Evolutionary conservation across 1,140 invertebrate species (phyloP), one percentile per base, ranked within the genome.

Genomic region (Camponotus floridanus): DNA sequence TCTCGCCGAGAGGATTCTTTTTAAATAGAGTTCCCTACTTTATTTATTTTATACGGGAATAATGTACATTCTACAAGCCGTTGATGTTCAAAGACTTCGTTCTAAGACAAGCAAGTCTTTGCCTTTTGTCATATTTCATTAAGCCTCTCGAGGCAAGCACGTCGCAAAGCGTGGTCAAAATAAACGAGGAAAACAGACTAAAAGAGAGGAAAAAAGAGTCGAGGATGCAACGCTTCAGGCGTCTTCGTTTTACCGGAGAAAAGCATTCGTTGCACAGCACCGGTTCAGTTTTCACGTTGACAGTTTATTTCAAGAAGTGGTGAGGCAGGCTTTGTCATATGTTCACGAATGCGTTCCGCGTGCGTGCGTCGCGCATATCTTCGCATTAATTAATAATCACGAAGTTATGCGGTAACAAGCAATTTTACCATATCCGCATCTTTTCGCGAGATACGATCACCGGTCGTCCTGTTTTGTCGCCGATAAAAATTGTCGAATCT

Each of bases 361-460:
- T 48, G 36, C 68, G 31, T 59, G 76, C 73, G 76, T 86, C 70
- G 67, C 61, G 76, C 85, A 83, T 91, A 86, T 65, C 68, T 88
- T 62, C 7, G 68, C 70, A 74, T 91, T 90, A 92, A 92, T 91
- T 92, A 91, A 90, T 92, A 90, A 87, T 76, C 83, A 70, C 80
- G 61, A 78, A 90, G 86, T 76, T 91, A 91, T 88, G 85, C 85
- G 33, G 31, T 78, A 68, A 83, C 84, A 57, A 71, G 74, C 67
- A 36, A 57, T 73, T 71, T 39, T 55, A 45, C 51, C 57, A 57
- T 31, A 45, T 36, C 3, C 15, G 48, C 15, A 15, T 42, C 33
- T 21, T 36, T 48, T 31, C 64, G 11, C 15, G 11, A 39, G 68
- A 15, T 51, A 42, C 59, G n/a, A 48, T 4, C 36, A 39, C 5